These are phyloP conservation scores for Eira barbara DNA, from an alignment of 2,113 vertebrate genomes.

Conservation along the genomic window DNA sequence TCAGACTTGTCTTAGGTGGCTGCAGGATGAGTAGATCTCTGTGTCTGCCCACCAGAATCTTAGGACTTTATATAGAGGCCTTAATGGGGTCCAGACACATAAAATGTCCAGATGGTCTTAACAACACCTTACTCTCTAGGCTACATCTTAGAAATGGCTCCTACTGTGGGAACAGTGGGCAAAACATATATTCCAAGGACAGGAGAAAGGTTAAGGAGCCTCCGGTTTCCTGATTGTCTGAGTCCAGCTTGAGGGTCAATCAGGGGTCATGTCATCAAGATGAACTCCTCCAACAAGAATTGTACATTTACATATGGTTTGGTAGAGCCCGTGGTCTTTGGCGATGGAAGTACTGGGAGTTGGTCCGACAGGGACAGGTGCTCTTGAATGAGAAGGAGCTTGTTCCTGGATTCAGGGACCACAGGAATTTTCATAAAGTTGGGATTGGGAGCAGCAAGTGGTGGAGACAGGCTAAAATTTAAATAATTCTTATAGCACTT, in stretches of 20 bases:
- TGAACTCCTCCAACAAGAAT: not conserved
- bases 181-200: not conserved
- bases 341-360: not conserved
- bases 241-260: not conserved
- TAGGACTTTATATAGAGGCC: not conserved
- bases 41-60: not conserved
- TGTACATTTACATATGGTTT: not conserved
- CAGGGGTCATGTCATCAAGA: not conserved
- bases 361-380: not conserved
- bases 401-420: not conserved
- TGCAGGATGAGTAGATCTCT: not conserved
- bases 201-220: not conserved
- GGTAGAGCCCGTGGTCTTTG: not conserved
- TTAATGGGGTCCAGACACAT: not conserved
- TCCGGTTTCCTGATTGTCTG: not conserved
- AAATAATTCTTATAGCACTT: conserved; percentile 26
- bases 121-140: not conserved
- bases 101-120: not conserved
- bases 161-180: not conserved
- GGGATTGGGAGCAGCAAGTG: not conserved
- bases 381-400: not conserved
- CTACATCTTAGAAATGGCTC: not conserved
- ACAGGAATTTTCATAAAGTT: not conserved
- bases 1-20: not conserved
- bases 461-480: conserved; percentile 3